Conservation (phyloP, 2,888 invertebrate genomes). For the Melipona beecheii region DNA sequence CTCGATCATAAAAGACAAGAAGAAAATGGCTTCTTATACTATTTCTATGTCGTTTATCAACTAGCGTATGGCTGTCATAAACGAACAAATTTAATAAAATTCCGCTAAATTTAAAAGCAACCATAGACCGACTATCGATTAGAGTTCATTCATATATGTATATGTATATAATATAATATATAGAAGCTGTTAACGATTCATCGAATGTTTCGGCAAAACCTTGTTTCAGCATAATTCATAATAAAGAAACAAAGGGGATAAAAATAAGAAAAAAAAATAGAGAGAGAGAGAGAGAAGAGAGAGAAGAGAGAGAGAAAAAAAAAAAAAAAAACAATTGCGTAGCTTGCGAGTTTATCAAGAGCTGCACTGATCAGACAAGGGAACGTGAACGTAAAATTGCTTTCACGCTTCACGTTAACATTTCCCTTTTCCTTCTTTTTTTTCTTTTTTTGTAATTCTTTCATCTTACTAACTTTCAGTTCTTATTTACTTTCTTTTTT, state of each 20-base stretch:
- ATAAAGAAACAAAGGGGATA: slow-evolving; percentile 27
- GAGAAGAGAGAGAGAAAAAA: background rate
- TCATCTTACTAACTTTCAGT: background rate
- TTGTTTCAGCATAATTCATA: slow-evolving; percentile 47
- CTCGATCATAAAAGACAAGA: slow-evolving; percentile 49
- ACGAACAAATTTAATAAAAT: slow-evolving; percentile 52
- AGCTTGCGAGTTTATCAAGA: slow-evolving; percentile 63
- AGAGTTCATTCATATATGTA: slow-evolving; percentile 43
- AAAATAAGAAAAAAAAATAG: slow-evolving; percentile 9
- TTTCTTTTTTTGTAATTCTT: background rate
- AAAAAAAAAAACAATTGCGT: slow-evolving; percentile 31
- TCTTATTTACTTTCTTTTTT: background rate
- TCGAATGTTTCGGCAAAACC: slow-evolving; percentile 80
- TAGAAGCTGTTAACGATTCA: slow-evolving; percentile 59
- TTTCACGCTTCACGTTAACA: slow-evolving; percentile 15
- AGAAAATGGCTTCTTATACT: slow-evolving; percentile 52
- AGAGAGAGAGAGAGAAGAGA: background rate
- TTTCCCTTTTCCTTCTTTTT: slow-evolving; percentile 4
- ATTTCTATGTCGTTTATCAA: slow-evolving; percentile 50
- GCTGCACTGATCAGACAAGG: slow-evolving; percentile 58
- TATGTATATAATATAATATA: background rate
- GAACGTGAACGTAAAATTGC: slow-evolving; percentile 28
- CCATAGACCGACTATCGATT: slow-evolving; percentile 47
- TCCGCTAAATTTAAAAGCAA: slow-evolving; percentile 59
- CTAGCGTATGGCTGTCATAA: slow-evolving; percentile 38